phyloP scores from a whole-genome alignment of 2,797 vertebrate genomes.

The Cichlasoma orientale region DNA sequence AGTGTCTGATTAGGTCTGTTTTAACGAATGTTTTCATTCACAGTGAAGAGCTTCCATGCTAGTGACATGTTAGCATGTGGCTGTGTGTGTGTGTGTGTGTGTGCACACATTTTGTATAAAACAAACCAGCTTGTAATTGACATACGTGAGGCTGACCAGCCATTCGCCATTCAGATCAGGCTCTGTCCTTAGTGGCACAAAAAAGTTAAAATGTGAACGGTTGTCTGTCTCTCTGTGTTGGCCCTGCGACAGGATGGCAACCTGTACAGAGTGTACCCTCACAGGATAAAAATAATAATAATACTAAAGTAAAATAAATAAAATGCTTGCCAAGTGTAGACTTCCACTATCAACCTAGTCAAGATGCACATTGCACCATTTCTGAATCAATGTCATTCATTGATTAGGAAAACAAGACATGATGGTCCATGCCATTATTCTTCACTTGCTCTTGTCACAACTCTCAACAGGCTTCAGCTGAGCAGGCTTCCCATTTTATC shows the following conservation, averaged over 20 bases:
- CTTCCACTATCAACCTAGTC: background rate
- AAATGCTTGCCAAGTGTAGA: background rate
- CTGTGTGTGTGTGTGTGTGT: background rate
- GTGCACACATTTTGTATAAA: background rate
- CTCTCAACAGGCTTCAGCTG: slow-evolving; percentile 25
- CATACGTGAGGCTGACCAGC: background rate
- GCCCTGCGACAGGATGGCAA: no score
- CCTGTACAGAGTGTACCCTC: no score
- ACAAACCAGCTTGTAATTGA: background rate
- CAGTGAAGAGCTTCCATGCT: background rate
- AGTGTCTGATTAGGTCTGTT: background rate
- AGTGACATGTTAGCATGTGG: background rate
- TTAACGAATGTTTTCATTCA: background rate
- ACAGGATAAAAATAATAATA: no score
- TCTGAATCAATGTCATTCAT: slow-evolving; percentile 19
- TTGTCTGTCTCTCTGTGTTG: no score
- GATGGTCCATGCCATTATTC: slow-evolving; percentile 30
- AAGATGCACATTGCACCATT: slow-evolving; percentile 20
- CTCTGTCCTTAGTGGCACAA: no score
- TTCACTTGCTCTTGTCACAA: slow-evolving; percentile 24
- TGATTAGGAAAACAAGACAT: slow-evolving; percentile 45
- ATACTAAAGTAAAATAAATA: background rate
- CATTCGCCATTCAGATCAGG: no score
- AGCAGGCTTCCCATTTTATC: slow-evolving; percentile 38
- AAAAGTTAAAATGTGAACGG: no score